These are phyloP conservation scores for Chelon auratus DNA, from an alignment of 2,797 vertebrate species.

Conservation along the genomic window DNA sequence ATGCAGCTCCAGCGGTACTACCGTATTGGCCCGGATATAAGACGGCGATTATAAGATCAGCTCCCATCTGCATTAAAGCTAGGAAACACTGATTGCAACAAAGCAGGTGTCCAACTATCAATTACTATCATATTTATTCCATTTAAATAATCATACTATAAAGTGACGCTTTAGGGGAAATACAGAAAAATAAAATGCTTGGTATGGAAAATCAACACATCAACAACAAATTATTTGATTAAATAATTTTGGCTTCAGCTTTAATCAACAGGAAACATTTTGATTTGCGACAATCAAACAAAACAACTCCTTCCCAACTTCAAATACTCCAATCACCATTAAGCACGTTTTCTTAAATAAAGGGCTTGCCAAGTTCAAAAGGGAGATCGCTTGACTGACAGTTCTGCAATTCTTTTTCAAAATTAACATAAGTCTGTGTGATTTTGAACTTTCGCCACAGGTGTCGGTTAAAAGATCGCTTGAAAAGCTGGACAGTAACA, in stretches of 20 bases:
- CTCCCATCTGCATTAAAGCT: background rate
- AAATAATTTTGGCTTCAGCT: background rate
- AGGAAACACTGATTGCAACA: background rate
- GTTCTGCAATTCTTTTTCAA: too few relatives aligned
- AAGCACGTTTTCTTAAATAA: too few relatives aligned
- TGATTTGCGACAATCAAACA: constrained; percentile 7
- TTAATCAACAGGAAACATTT: constrained; percentile 2
- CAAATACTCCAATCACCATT: background rate
- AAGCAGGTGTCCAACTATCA: background rate
- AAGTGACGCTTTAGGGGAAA: too few relatives aligned
- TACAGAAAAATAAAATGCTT: too few relatives aligned
- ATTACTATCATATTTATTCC: too few relatives aligned
- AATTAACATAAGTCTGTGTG: background rate
- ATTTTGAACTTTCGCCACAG: background rate
- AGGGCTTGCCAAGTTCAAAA: too few relatives aligned
- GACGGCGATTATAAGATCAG: constrained; percentile 13
- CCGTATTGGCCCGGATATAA: constrained; percentile 60
- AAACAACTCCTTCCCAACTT: background rate
- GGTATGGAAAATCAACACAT: background rate
- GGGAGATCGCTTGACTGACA: too few relatives aligned
- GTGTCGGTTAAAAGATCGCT: background rate
- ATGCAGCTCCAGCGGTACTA: constrained; percentile 24
- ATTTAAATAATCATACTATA: background rate
- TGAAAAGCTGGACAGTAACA: background rate
- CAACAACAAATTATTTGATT: constrained; percentile 4